Base-by-base conservation (phyloP, 1,140 invertebrate genomes). In the Trissolcus basalis region DNA sequence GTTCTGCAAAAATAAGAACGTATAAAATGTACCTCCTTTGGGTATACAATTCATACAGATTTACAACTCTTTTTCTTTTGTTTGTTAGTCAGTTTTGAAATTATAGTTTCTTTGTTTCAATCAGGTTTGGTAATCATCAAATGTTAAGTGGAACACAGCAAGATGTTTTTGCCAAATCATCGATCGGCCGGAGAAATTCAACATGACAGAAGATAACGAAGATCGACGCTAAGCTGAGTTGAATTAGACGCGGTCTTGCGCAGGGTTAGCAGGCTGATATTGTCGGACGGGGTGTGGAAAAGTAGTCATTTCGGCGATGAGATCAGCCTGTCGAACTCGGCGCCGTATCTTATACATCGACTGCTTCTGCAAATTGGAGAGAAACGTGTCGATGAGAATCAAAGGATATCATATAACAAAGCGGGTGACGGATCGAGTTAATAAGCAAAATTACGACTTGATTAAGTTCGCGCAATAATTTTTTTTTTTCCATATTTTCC, bases 291-390 rank as follows among this genome's bases (percentile, higher is more conserved):
- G 89, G 87, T 90, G 89, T 90, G 88, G 89, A 83, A 85, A 83
- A 83, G 76, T 68, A 89, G 81, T 90, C 90, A 91, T 91, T 91
- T 91, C 91, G 91, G 91, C 91, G 91, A 91, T 91, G 90, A 91
- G 90, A 91, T 91, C 91, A 91, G 90, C 90, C 90, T 91, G 90
- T 91, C 89, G 89, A 90, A 90, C 89, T 87, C 87, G 83, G 86
- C 83, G 75, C 85, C 82, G 70, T 79, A 74, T 82, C 78, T 77
- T 75, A 68, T 64, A 69, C 60, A 53, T 48, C 36, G 3, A 43
- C 47, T 53, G 44, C 51, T 50, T 12, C 53, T 59, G 49, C 56
- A 63, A 72, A 74, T 67, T 65, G 56, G 51, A 45, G 43, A 63
- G 59, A 65, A 67, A 47, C 47, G 44, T 39, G 60, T 63, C 41